A percentile compares a stretch with the other conserved stretches of the same genome.
phyloP scores from a whole-genome alignment of 2,888 invertebrate species.

The Antheraea yamamai region DNA sequence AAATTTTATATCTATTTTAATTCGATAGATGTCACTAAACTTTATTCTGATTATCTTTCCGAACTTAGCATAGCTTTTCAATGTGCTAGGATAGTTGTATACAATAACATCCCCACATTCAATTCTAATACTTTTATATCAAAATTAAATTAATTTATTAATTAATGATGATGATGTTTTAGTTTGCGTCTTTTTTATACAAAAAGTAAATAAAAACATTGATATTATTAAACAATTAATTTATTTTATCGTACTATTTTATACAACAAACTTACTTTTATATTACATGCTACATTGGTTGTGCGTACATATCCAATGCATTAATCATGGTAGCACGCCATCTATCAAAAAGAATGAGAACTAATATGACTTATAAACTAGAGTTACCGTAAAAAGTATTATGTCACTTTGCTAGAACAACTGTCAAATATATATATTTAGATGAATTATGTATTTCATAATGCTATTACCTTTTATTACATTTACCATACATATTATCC shows the following conservation, averaged over 20 bases:
- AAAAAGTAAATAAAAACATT: background rate
- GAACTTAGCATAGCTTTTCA: background rate
- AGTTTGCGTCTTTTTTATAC: background rate
- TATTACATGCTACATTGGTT: background rate
- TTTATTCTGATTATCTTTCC: background rate
- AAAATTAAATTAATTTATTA: background rate
- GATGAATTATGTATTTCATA: too few relatives aligned
- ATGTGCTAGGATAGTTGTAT: background rate
- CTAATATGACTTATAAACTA: background rate
- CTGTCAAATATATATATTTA: background rate
- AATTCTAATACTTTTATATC: background rate
- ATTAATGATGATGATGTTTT: background rate
- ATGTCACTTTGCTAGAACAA: background rate
- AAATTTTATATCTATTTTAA: background rate
- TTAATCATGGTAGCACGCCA: background rate
- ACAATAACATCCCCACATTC: too few relatives aligned
- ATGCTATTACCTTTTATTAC: background rate
- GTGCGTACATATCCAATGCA: background rate
- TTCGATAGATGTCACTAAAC: background rate
- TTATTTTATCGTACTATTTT: background rate
- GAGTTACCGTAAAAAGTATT: background rate
- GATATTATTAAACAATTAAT: background rate
- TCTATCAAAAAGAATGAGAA: background rate
- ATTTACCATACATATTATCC: background rate
- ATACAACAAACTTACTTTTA: background rate